phyloP scores from a whole-genome alignment of 2,113 vertebrate genomes.

The Sakesphorus luctuosus region DNA sequence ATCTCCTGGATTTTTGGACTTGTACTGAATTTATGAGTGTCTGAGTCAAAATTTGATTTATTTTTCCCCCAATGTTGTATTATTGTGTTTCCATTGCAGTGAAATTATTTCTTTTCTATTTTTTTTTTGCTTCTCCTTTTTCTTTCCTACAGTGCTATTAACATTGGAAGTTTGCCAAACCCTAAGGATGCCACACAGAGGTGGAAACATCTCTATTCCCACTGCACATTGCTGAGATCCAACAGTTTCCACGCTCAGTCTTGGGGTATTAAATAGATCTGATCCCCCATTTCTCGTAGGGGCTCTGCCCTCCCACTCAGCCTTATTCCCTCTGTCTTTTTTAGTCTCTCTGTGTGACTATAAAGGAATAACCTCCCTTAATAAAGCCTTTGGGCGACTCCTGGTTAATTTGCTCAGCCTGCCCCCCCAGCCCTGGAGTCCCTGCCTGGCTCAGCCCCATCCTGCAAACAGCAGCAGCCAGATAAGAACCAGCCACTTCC shows the following conservation, averaged over 20 bases:
- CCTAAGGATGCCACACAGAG: not conserved
- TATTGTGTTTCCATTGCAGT: not conserved
- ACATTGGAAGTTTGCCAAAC: not conserved
- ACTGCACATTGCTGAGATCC: no score
- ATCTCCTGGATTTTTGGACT: not conserved
- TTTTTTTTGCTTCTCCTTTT: not conserved
- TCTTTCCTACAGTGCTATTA: not conserved
- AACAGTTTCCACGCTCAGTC: rapidly evolving
- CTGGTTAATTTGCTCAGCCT: not conserved
- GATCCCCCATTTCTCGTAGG: not conserved
- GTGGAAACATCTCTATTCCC: not conserved
- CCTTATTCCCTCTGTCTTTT: not conserved
- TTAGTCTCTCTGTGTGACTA: not conserved
- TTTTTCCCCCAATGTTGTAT: not conserved
- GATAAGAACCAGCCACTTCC: not conserved
- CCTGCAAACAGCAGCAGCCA: not conserved
- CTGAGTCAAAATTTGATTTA: not conserved
- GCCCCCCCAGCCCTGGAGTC: not conserved
- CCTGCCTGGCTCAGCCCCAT: not conserved
- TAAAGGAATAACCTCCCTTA: not conserved
- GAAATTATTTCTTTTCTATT: no score
- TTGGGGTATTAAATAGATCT: not conserved
- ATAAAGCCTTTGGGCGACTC: not conserved
- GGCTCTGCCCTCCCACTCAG: not conserved
- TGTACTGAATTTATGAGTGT: not conserved